Conservation (phyloP, 2,888 invertebrate species). For the Meganola albula region DNA sequence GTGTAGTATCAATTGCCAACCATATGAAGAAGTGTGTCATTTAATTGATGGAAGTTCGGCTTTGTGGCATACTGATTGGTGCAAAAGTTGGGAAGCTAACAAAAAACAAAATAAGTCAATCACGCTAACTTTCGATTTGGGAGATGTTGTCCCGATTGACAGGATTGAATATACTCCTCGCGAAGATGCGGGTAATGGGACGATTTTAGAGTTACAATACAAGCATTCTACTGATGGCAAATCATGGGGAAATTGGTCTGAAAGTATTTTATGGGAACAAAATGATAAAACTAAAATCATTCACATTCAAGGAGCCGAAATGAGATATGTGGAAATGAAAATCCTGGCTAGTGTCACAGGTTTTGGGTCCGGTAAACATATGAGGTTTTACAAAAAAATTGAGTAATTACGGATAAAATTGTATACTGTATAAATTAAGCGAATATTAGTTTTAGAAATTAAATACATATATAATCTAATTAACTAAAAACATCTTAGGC, state of each 20-base stretch:
- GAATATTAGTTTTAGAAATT: too few relatives aligned
- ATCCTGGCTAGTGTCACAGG: conserved; percentile 46
- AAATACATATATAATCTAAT: too few relatives aligned
- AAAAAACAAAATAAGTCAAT: conserved; percentile 30
- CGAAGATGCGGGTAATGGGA: conserved; percentile 55
- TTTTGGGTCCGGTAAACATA: conserved; percentile 53
- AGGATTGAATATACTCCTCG: conserved; percentile 54
- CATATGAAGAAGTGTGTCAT: conserved; percentile 36
- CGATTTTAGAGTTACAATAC: conserved; percentile 46
- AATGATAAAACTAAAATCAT: conserved; percentile 44
- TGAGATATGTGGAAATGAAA: conserved; percentile 46
- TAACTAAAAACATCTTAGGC: too few relatives aligned
- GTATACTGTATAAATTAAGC: too few relatives aligned
- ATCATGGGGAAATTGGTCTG: conserved; percentile 41
- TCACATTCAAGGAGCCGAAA: conserved; percentile 27
- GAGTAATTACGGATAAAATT: too few relatives aligned
- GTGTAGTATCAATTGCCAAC: conserved; percentile 43
- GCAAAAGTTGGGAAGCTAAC: conserved; percentile 29
- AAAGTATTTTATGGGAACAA: conserved; percentile 33
- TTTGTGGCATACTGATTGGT: conserved; percentile 50
- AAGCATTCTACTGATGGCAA: conserved; percentile 40
- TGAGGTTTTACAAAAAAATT: conserved; percentile 36
- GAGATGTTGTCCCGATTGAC: conserved; percentile 35
- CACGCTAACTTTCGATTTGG: conserved; percentile 42
- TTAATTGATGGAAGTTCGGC: conserved; percentile 35